Evolutionary conservation across 2,113 vertebrate species (phyloP).

Genomic region (Nesoenas mayeri): DNA sequence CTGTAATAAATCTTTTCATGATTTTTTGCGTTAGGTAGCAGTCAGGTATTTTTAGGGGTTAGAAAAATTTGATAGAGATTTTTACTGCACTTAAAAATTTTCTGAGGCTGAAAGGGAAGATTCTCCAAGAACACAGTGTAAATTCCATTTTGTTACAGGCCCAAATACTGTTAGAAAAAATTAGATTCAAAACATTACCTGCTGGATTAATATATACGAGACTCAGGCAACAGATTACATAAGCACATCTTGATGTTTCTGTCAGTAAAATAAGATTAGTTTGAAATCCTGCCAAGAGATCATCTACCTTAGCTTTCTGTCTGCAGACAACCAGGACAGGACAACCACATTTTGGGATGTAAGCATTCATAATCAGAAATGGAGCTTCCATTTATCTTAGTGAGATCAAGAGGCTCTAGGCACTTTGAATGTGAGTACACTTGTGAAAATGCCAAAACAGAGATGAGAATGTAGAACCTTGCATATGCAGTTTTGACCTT

Average conservation of each 20-base stretch:
- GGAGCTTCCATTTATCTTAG: not conserved
- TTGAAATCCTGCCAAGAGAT: not conserved
- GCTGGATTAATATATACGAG: accelerated
- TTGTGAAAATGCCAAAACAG: not conserved
- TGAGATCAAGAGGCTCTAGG: not conserved
- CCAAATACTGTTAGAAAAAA: not conserved
- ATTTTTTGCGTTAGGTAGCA: not conserved
- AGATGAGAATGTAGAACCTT: not conserved
- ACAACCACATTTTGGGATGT: not conserved
- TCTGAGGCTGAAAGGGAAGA: not conserved
- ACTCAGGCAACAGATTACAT: not conserved
- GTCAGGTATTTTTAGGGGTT: not conserved
- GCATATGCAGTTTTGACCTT: not conserved
- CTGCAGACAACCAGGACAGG: not conserved
- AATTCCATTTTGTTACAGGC: not conserved
- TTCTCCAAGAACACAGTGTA: not conserved
- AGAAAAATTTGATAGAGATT: not conserved
- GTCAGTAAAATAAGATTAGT: not conserved
- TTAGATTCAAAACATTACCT: not conserved
- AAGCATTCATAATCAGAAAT: not conserved
- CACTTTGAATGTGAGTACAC: accelerated
- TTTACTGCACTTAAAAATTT: not conserved
- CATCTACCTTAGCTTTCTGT: not conserved
- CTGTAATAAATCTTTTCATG: not conserved
- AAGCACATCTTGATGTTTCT: not conserved